Percentiles rank a stretch among this genome's conserved stretches.
These are phyloP conservation scores for Grammatotria lemairii DNA, from an alignment of 2,113 vertebrate genomes.

Conservation along the genomic window DNA sequence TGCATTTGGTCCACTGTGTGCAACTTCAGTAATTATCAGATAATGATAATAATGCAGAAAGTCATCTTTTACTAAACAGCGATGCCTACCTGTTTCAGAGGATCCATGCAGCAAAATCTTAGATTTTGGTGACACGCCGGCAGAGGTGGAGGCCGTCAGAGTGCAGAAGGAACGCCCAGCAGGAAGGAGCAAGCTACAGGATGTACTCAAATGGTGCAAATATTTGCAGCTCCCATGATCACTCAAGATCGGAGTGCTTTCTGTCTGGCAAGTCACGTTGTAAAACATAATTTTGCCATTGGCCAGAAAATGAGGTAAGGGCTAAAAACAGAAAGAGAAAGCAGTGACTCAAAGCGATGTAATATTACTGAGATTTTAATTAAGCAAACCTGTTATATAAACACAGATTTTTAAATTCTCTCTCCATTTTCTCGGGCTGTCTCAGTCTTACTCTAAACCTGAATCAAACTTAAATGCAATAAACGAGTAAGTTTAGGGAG, in stretches of 20 bases:
- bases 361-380: neutral
- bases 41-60: neutral
- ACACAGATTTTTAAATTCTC: neutral
- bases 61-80: neutral
- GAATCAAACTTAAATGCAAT: neutral
- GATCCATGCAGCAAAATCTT: slow-evolving; percentile 15
- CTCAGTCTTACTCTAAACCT: neutral
- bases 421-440: neutral
- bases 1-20: neutral
- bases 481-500: neutral
- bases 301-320: slow-evolving; percentile 23
- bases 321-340: slow-evolving; percentile 14
- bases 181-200: slow-evolving; percentile 44
- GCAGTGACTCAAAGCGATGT: neutral
- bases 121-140: slow-evolving; percentile 44
- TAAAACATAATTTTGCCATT: slow-evolving; percentile 48
- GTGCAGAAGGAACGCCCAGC: slow-evolving; percentile 19
- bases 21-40: neutral
- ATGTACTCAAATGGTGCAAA: neutral
- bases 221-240: slow-evolving; percentile 21
- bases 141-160: slow-evolving; percentile 51
- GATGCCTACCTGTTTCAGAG: slow-evolving; percentile 8
- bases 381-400: neutral
- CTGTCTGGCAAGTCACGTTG: slow-evolving; percentile 33
- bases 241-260: neutral